Conservation (phyloP, 2,113 vertebrate genomes). For the Arizona elegans region DNA sequence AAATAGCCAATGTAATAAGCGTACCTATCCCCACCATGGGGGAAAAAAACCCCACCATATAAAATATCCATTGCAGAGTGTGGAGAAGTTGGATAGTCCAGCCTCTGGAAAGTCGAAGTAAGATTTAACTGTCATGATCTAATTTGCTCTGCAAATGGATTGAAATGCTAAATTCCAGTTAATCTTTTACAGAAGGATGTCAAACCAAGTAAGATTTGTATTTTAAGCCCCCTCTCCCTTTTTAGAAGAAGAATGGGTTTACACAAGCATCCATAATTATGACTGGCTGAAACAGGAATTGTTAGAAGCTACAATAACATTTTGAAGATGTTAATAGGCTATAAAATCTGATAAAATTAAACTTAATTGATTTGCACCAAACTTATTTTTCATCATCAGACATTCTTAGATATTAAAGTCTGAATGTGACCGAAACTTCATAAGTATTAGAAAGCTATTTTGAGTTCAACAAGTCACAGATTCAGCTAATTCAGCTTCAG, state of each 20-base stretch:
- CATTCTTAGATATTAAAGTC: neutral
- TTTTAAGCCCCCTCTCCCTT: neutral
- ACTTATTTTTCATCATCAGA: neutral
- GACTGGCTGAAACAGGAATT: neutral
- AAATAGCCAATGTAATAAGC: neutral
- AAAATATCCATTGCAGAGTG: neutral
- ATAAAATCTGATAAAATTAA: neutral
- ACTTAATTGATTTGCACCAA: neutral
- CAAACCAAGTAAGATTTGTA: neutral
- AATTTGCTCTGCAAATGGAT: neutral
- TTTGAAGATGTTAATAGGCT: neutral
- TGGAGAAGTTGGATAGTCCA: neutral
- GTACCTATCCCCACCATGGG: neutral
- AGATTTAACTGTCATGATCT: neutral
- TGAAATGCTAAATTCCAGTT: slow-evolving; percentile 5
- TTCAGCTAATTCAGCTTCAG: neutral
- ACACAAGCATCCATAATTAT: neutral
- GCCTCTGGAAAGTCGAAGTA: neutral
- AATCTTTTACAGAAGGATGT: neutral
- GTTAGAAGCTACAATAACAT: neutral
- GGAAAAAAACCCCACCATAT: neutral
- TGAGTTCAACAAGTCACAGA: neutral
- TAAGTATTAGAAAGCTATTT: neutral
- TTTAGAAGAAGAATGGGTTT: neutral
- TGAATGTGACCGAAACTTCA: neutral